Conservation (phyloP, 37 sponge, comb jelly and placozoan genomes). For the Sycon ciliatum region DNA sequence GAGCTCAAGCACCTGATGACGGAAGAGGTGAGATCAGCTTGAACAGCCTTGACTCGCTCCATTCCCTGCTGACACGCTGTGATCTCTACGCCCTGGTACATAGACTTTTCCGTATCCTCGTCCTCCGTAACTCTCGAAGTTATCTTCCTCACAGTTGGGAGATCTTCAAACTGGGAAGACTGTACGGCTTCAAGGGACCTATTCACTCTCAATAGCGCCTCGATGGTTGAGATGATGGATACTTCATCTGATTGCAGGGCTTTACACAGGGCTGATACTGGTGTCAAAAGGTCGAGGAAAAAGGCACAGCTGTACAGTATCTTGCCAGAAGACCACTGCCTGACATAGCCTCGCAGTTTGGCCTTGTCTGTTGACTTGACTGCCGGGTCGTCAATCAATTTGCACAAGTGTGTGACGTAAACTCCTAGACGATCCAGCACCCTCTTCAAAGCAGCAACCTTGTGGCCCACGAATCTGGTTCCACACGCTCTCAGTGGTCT, state of each 20-base stretch:
- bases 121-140: conserved; percentile 19
- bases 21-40: no score
- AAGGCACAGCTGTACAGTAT: conserved; percentile 60
- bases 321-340: conserved; percentile 37
- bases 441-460: background rate
- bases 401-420: background rate
- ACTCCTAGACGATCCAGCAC: background rate
- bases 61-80: no score
- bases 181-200: conserved; percentile 26
- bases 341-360: conserved; percentile 46
- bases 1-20: no score
- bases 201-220: conserved; percentile 45
- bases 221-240: conserved; percentile 41
- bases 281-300: conserved; percentile 52
- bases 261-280: conserved; percentile 42
- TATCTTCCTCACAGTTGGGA: conserved; percentile 54
- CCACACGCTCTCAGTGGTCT: conserved; percentile 12
- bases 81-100: conserved; percentile 31
- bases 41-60: no score
- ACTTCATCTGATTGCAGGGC: conserved; percentile 45
- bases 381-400: background rate
- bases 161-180: conserved; percentile 24
- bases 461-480: background rate
- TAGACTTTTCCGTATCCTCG: no score
- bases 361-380: conserved; percentile 30